Conservation (phyloP, 2,888 invertebrate genomes). For the Linyphia triangularis region DNA sequence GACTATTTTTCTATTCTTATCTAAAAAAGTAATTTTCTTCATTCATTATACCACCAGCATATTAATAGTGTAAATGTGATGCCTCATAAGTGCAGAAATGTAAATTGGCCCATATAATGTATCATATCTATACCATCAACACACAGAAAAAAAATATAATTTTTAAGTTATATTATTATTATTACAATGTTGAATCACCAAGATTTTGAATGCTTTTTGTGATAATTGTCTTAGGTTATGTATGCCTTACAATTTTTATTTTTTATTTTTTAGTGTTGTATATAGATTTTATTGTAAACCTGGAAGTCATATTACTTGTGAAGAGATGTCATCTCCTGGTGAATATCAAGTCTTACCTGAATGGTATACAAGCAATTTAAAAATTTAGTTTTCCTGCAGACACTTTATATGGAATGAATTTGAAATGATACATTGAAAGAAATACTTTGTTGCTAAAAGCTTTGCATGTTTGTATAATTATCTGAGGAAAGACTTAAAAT, state of each 20-base stretch:
- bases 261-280: conserved; percentile 76
- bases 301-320: conserved; percentile 74
- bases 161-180: neutral
- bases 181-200: too few relatives aligned
- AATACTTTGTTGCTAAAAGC: too few relatives aligned
- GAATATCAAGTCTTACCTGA: conserved; percentile 77
- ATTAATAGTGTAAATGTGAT: too few relatives aligned
- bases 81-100: too few relatives aligned
- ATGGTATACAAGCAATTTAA: conserved; percentile 77
- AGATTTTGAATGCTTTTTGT: too few relatives aligned
- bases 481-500: too few relatives aligned
- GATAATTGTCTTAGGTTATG: neutral
- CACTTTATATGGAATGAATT: too few relatives aligned
- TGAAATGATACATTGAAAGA: too few relatives aligned
- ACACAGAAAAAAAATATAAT: neutral
- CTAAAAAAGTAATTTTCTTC: neutral
- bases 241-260: neutral
- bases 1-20: neutral
- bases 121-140: neutral
- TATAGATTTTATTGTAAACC: conserved; percentile 78
- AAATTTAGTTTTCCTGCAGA: too few relatives aligned
- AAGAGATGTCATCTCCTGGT: conserved; percentile 67
- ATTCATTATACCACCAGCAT: too few relatives aligned
- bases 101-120: neutral
- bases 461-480: too few relatives aligned